Percentiles rank a stretch among this genome's conserved stretches.
Evolutionary conservation across 1,140 invertebrate species (phyloP).

Genomic region (Bombus haemorrhoidalis): DNA sequence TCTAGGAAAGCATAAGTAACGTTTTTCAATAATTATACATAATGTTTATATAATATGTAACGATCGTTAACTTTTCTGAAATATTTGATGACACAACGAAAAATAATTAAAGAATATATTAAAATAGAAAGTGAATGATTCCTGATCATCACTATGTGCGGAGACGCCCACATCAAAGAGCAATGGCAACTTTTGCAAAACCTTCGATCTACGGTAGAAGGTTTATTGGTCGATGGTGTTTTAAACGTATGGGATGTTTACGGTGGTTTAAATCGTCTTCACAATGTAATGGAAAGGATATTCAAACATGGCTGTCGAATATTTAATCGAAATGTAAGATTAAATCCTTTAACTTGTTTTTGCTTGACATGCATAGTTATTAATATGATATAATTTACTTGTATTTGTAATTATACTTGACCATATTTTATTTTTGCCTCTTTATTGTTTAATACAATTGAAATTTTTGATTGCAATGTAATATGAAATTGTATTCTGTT

Average conservation of each 20-base stretch:
- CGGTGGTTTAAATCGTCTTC: constrained; percentile 85
- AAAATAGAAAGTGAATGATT: constrained; percentile 10
- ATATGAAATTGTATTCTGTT: not conserved
- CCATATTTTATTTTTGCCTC: not conserved
- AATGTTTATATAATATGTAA: constrained; percentile 1
- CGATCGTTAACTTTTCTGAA: not conserved
- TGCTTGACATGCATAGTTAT: not conserved
- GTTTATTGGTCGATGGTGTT: constrained; percentile 84
- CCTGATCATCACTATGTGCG: constrained; percentile 55
- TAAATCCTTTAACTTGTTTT: constrained; percentile 1
- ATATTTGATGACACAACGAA: not conserved
- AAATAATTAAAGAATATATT: not conserved
- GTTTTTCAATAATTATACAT: not conserved
- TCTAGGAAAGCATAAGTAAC: not conserved
- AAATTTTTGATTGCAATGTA: not conserved
- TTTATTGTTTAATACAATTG: not conserved
- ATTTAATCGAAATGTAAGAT: constrained; percentile 83
- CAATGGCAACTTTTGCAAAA: constrained; percentile 81
- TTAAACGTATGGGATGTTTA: constrained; percentile 88
- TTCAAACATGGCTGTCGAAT: constrained; percentile 85
- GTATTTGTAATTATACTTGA: not conserved
- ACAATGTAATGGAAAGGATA: constrained; percentile 85
- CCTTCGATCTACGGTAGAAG: constrained; percentile 86
- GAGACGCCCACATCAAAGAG: constrained; percentile 66
- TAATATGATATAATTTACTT: not conserved